Evolutionary conservation across 2,888 invertebrate species (phyloP).

Genomic region (Tinea trinotella): DNA sequence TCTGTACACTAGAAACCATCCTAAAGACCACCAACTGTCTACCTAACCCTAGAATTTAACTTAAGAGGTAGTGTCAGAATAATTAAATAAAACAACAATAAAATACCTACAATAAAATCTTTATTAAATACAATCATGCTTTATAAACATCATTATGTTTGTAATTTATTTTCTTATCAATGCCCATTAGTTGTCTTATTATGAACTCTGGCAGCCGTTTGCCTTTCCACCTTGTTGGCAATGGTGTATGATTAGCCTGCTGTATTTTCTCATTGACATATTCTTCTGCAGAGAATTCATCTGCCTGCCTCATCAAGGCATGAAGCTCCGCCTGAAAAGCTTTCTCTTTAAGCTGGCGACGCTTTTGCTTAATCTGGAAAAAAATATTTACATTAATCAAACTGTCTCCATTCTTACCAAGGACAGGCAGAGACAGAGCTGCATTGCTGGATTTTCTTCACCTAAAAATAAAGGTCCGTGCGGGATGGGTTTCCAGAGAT

Average conservation of each 20-base stretch:
- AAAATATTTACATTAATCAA: neutral
- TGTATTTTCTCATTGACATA: conserved; percentile 78
- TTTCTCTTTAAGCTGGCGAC: conserved; percentile 83
- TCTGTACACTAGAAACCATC: too few relatives aligned
- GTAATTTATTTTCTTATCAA: conserved; percentile 68
- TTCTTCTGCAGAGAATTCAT: conserved; percentile 81
- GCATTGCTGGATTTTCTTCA: too few relatives aligned
- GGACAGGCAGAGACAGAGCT: too few relatives aligned
- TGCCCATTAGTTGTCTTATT: conserved; percentile 77
- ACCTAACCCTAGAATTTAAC: too few relatives aligned
- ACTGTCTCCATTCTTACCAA: neutral
- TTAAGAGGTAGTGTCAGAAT: too few relatives aligned
- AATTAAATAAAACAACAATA: neutral
- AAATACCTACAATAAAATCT: neutral
- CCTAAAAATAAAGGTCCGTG: too few relatives aligned
- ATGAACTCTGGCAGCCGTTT: conserved; percentile 77
- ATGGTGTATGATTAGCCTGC: conserved; percentile 72
- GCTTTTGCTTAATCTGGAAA: conserved; percentile 74
- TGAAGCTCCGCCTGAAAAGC: conserved; percentile 80
- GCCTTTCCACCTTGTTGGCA: conserved; percentile 74
- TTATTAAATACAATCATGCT: conserved; percentile 30
- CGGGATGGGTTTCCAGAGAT: too few relatives aligned
- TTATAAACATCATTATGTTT: conserved; percentile 61
- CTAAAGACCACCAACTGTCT: too few relatives aligned
- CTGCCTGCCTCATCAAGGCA: conserved; percentile 78